A percentile compares a stretch with the other conserved stretches of the same genome.
Evolutionary conservation across 2,797 vertebrate species (phyloP).

Genomic region (Orestias chungarensis): DNA sequence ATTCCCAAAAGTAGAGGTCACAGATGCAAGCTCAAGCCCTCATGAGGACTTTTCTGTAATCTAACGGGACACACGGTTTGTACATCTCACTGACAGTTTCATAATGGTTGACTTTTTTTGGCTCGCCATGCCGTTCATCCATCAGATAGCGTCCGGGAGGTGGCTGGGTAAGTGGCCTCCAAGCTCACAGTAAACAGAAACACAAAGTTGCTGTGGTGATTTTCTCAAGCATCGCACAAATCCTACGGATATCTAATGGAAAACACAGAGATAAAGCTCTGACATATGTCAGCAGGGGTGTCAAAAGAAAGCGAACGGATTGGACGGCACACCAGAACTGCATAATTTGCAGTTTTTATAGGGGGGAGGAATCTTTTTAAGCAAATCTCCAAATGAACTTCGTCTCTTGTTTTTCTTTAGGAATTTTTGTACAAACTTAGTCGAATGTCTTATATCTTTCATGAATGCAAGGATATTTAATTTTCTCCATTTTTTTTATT

Average conservation of each 20-base stretch:
- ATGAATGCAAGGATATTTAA: not conserved
- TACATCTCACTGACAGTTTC: not conserved
- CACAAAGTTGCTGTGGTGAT: conserved; percentile 17
- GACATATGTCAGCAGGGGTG: not conserved
- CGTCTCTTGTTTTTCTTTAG: no score
- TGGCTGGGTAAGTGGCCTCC: conserved; percentile 2
- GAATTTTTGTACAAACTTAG: not conserved
- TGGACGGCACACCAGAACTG: not conserved
- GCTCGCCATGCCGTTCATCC: not conserved
- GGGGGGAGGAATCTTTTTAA: not conserved
- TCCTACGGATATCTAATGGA: conserved; percentile 8
- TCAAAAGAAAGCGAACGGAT: not conserved
- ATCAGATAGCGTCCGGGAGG: conserved; percentile 27
- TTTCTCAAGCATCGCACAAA: conserved; percentile 14
- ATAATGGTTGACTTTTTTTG: conserved; percentile 7
- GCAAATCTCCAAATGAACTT: not conserved
- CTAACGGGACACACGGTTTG: not conserved
- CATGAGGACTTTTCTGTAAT: not conserved
- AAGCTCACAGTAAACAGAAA: conserved; percentile 2
- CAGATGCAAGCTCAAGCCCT: not conserved
- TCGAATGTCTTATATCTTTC: not conserved
- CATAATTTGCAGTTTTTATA: no score
- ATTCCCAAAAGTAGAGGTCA: conserved; percentile 1
- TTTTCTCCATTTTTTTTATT: not conserved
- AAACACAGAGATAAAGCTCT: conserved; percentile 3